Evolutionary conservation across 1,140 invertebrate species (phyloP), one percentile per base, ranked within the genome.

Genomic region (Anadara kagoshimensis): DNA sequence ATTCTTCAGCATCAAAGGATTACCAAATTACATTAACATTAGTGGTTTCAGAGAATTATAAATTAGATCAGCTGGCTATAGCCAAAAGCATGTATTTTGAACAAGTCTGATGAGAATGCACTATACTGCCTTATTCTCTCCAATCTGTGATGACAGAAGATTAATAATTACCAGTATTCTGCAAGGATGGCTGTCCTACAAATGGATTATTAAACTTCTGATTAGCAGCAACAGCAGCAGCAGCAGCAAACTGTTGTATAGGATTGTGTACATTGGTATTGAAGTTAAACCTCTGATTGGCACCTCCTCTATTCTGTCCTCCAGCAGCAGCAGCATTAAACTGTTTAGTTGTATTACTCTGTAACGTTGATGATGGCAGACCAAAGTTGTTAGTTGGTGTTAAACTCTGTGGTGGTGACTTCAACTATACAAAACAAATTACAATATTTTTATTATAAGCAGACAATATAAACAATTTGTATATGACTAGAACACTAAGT

Each of bases 351-450:
- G 65, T 56, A 41, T 68, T 73, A 49, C 76, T 67, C 47, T 73
- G 73, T 67, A 54, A 49, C n/a, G 62, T 57, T 59, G 72, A 63
- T 20, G 76, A 68, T 26, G 73, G 12, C n/a, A 66, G 53, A 36
- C 64, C 62, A 67, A 73, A 74, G 22, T 29, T 64, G 49, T 69
- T 80, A 18, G 59, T 78, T 47, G 76, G 67, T 53, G 73, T 58
- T 44, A 79, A 47, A 44, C 71, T 78, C 41, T 76, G 78, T 43
- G 78, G 75, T 36, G 82, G 82, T 2, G 82, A 84, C 54, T 82
- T 82, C 71, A 84, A 45, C 82, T 84, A 57, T 5, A 78, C 70
- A 51, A 51, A 68, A 58, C 14, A 62, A 45, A 20, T 12, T 20
- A 16, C 24, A 11, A 54, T 7, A 7, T 56, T 56, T 18, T n/a